These are phyloP conservation scores for Caloenas nicobarica DNA, from an alignment of 2,113 vertebrate genomes.

Conservation along the genomic window DNA sequence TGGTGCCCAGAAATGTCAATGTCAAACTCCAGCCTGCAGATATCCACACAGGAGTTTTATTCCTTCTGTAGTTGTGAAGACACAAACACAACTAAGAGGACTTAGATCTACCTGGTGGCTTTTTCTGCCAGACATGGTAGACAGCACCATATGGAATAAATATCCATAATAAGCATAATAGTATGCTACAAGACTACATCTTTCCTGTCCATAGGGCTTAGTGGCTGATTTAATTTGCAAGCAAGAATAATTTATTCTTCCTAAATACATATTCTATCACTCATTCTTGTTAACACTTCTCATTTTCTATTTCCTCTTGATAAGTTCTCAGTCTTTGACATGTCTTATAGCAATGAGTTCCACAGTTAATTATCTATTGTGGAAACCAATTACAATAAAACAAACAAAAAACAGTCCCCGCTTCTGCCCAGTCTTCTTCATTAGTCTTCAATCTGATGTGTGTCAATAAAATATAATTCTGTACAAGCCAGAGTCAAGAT, in stretches of 20 bases:
- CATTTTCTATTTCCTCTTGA: neutral
- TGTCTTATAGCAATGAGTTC: neutral
- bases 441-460: conserved; percentile 11
- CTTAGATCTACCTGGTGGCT: neutral
- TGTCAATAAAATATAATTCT: conserved; percentile 43
- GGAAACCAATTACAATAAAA: conserved; percentile 55
- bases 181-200: neutral
- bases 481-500: neutral
- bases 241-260: neutral
- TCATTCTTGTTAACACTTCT: neutral
- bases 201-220: neutral
- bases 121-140: neutral
- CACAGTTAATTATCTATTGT: conserved; percentile 38
- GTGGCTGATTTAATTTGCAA: neutral
- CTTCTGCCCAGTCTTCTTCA: neutral
- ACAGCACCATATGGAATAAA: neutral
- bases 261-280: neutral
- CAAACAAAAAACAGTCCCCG: neutral
- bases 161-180: neutral
- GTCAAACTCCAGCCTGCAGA: neutral
- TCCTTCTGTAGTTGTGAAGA: neutral
- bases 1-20: neutral
- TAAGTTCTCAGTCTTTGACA: neutral
- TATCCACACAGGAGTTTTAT: neutral
- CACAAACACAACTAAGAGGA: neutral